Base-by-base conservation (phyloP, 30 jellyfish, hydroid and myxozoan genomes). In the Pelagia noctiluca region DNA sequence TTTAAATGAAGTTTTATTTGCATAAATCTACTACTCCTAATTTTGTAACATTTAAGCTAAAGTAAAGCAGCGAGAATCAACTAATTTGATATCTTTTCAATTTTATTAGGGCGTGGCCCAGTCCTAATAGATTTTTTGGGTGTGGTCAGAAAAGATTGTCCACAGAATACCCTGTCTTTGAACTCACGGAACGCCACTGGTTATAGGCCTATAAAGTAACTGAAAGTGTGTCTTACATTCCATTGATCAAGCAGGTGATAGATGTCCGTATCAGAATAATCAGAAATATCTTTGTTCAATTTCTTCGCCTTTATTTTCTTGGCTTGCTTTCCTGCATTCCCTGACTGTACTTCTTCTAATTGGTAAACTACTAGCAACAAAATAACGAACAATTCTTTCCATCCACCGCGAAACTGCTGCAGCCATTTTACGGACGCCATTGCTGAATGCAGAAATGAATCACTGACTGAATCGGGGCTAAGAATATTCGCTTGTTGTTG, bases 201-300 rank as follows among this genome's bases (percentile, higher is more conserved):
- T n/a, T n/a, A n/a, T 24, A 13, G 78, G 76, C 35, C 76, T 4
- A 37, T 13, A 35, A 19, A 71, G 25, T 18, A 71, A 21, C 25
- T 30, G 7, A 23, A 13, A 47, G 3, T 22, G 10, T 19, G 26
- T 53, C 94, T 71, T 64, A 83, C 94, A 83, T 83, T 76, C 94
- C 94, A 83, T 61, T 83, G 94, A 71, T 83, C 94, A 21, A 70
- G 75, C 10, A 83, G 62, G 16, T 53, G 63, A 24, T 83, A 76
- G 0, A 83, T 67, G 50, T 83, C 94, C 54, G 72, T 82, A 1
- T 90, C 97, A 13, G 88, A 49, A 78, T 75, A 90, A 54, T 90
- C 97, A 5, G 77, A 26, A 24, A 90, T 73, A 25, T 90, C 88
- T 52, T 90, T 90, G n/a, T 91, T 91, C 54, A 90, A 83, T 35